phyloP scores from a whole-genome alignment of 2,797 vertebrate genomes.

The Heteromormyrus szaboi region DNA sequence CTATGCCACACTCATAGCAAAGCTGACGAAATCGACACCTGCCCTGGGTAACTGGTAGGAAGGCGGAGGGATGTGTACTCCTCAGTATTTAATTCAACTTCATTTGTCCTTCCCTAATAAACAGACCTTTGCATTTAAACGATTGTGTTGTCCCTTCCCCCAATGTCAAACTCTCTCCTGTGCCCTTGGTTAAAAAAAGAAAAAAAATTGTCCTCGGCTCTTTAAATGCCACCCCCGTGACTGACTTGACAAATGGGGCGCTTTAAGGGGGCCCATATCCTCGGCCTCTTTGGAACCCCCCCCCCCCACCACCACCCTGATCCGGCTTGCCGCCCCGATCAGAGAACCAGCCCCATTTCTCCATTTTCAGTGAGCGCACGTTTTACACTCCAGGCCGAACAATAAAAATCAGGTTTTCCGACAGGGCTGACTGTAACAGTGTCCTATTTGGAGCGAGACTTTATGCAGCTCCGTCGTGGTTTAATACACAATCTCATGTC shows the following conservation, averaged over 20 bases:
- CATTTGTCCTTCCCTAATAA: background rate
- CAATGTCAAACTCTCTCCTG: background rate
- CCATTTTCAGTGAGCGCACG: background rate
- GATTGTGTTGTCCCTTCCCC: background rate
- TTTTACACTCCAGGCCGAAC: background rate
- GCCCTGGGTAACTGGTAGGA: background rate
- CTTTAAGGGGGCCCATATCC: background rate
- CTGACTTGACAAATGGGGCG: background rate
- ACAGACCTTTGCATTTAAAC: background rate
- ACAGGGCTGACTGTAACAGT: background rate
- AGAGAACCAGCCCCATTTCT: background rate
- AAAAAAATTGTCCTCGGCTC: background rate
- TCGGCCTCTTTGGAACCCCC: background rate
- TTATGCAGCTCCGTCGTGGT: background rate
- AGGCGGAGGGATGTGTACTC: background rate
- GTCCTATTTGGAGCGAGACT: background rate
- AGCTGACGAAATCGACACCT: background rate
- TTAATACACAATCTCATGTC: slow-evolving; percentile 9
- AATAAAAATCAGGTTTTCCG: slow-evolving; percentile 7
- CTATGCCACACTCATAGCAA: background rate
- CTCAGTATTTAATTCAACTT: background rate
- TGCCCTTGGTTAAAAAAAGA: background rate
- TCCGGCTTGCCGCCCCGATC: background rate
- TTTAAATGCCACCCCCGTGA: background rate
- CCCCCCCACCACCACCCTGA: background rate